Conservation (phyloP, 2,888 invertebrate genomes). For the Cataglyphis rosenhaueri region DNA sequence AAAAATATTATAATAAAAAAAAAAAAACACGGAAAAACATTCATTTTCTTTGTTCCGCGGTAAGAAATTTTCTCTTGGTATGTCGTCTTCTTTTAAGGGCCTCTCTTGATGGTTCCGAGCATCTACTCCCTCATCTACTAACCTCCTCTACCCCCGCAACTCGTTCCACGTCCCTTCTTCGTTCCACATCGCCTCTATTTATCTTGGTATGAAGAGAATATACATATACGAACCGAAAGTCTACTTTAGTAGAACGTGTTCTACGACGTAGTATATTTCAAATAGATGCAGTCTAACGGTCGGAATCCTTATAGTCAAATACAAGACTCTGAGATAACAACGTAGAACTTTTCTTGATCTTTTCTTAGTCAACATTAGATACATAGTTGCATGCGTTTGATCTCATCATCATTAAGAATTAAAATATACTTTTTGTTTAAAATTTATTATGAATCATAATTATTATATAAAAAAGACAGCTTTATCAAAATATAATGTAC, state of each 20-base stretch:
- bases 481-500: neutral
- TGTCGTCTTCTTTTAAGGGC: constrained; percentile 23
- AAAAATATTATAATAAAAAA: neutral
- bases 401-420: neutral
- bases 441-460: neutral
- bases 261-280: constrained; percentile 40
- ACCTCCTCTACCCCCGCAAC: constrained; percentile 19
- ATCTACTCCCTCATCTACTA: constrained; percentile 5
- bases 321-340: neutral
- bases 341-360: neutral
- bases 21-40: neutral
- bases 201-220: constrained; percentile 52
- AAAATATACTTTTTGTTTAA: neutral
- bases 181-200: constrained; percentile 36
- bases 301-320: constrained; percentile 14
- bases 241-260: constrained; percentile 32
- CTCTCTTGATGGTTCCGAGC: constrained; percentile 28
- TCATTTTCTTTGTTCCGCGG: constrained; percentile 29
- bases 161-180: neutral
- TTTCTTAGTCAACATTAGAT: neutral
- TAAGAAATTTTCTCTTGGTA: constrained; percentile 7
- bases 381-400: neutral
- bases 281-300: constrained; percentile 38
- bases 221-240: constrained; percentile 36
- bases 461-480: neutral